Evolutionary conservation across 2,888 invertebrate genomes (phyloP).

Genomic region (Phaonia tiefii): DNA sequence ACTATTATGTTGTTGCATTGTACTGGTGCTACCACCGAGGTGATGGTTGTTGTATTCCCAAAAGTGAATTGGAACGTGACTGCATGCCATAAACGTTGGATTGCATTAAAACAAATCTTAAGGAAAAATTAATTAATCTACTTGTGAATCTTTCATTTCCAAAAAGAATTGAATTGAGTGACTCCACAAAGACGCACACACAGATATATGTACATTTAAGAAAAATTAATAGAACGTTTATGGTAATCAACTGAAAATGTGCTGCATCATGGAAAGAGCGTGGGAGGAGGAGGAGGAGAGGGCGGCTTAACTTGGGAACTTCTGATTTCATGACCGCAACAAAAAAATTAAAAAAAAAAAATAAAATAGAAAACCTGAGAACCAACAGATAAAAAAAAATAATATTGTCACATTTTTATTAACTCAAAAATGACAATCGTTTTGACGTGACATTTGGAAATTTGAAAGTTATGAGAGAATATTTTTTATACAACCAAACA

Average conservation of each 20-base stretch:
- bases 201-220: too few relatives aligned
- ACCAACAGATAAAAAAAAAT: slow-evolving; percentile 16
- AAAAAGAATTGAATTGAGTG: too few relatives aligned
- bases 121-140: slow-evolving; percentile 50
- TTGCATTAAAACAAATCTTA: slow-evolving; percentile 65
- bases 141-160: slow-evolving; percentile 18
- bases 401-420: slow-evolving; percentile 30
- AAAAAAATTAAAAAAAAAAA: neutral
- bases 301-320: slow-evolving; percentile 30
- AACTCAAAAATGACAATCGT: slow-evolving; percentile 18
- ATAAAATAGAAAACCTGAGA: slow-evolving; percentile 6
- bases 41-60: slow-evolving; percentile 65
- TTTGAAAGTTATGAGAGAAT: slow-evolving; percentile 20
- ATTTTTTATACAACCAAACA: slow-evolving; percentile 14
- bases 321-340: slow-evolving; percentile 8
- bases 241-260: slow-evolving; percentile 26
- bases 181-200: neutral
- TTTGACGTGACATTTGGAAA: slow-evolving; percentile 31
- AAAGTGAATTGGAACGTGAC: slow-evolving; percentile 70
- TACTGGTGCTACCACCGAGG: neutral
- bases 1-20: too few relatives aligned
- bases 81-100: slow-evolving; percentile 67
- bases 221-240: slow-evolving; percentile 56
- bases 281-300: too few relatives aligned
- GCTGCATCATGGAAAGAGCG: slow-evolving; percentile 54